phyloP scores from a whole-genome alignment of 2,888 invertebrate genomes.

The Adela reaumurella region DNA sequence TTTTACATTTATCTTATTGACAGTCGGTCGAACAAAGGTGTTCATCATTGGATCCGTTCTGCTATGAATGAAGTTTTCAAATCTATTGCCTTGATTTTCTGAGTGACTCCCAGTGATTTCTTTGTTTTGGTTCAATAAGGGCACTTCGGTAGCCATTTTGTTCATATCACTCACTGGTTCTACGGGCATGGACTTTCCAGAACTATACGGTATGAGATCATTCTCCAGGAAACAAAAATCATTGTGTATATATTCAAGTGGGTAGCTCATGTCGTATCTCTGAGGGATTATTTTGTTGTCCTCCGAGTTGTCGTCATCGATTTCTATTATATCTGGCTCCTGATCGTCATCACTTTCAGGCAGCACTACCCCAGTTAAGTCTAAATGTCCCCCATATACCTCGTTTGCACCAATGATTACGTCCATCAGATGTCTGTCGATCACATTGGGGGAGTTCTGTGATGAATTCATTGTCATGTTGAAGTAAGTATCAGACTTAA shows the following conservation, averaged over 20 bases:
- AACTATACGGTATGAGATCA: no score
- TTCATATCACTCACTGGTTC: conserved; percentile 28
- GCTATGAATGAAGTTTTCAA: conserved; percentile 34
- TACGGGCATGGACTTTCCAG: no score
- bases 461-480: conserved; percentile 29
- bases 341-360: conserved; percentile 26
- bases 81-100: conserved; percentile 24
- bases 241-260: conserved; percentile 42
- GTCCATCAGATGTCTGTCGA: conserved; percentile 43
- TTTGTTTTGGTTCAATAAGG: conserved; percentile 33
- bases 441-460: conserved; percentile 28
- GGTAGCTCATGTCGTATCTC: conserved; percentile 40
- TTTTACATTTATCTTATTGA: conserved; percentile 47
- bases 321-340: conserved; percentile 44
- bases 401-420: conserved; percentile 33
- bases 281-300: conserved; percentile 38
- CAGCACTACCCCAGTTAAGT: conserved; percentile 30
- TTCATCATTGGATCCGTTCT: conserved; percentile 50
- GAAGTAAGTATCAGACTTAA: conserved; percentile 42
- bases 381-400: conserved; percentile 35
- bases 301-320: conserved; percentile 47
- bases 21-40: conserved; percentile 33
- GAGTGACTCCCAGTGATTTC: conserved; percentile 19
- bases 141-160: conserved; percentile 35
- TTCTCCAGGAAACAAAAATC: conserved; percentile 45